Base-by-base conservation (phyloP, 2,888 invertebrate genomes). In the Ophion ellenae region DNA sequence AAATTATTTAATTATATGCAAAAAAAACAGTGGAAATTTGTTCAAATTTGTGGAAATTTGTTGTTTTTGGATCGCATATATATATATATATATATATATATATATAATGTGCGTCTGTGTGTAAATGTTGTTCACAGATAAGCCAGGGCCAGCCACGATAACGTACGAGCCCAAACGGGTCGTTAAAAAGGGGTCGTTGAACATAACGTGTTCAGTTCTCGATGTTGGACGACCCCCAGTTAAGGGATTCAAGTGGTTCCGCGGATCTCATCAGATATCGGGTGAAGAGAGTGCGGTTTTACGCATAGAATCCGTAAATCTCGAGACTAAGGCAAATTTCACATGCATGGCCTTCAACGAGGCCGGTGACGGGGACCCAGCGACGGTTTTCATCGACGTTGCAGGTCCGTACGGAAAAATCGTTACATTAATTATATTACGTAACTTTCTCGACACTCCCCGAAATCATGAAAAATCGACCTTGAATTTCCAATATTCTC, bases 291-390 rank as follows among this genome's bases (percentile, higher is more conserved):
- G 97, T 5, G 95, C 96, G 87, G 96, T 96, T 91, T 97, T 97
- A 96, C 97, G 96, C 45, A 97, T 98, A 86, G 97, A 97, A 87
- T 97, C 98, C 0, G 98, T 98, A 17, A 97, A 97, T 14, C 94
- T 99, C 87, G 97, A 97, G 93, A 97, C 97, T 74, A 96, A 98
- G 87, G 97, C 97, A 90, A 98, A 98, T 95, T 98, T 98, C 95
- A 97, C 98, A 0, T 99, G 99, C 92, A 96, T 97, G 88, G 98
- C 98, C 0, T 96, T 96, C 94, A 98, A 98, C 94, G 96, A 97
- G 14, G 98, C 98, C 0, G 99, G 98, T 0, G 96, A 97, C 89
- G 97, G 97, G 74, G 95, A 95, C 81, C 95, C 96, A 70, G 97
- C 96, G 32, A 96, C 96, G 57, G 95, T 96, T 79, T 95, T 95